phyloP scores from a whole-genome alignment of 2,113 vertebrate species.

The Manacus vitellinus region DNA sequence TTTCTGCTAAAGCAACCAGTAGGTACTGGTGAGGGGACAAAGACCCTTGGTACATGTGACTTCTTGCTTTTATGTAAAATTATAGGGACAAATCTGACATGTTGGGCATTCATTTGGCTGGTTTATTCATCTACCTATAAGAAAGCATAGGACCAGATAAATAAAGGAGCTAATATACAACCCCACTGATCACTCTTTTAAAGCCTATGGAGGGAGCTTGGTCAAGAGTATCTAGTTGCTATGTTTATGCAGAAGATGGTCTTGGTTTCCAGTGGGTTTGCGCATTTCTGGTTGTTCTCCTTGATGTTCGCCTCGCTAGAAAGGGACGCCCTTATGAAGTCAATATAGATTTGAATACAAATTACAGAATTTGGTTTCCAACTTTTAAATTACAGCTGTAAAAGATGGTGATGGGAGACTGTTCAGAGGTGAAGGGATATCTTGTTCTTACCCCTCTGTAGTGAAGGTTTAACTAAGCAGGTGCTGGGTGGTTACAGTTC shows the following conservation, averaged over 20 bases:
- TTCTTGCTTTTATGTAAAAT: not conserved
- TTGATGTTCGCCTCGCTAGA: not conserved
- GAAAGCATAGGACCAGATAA: accelerated
- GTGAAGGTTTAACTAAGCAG: not conserved
- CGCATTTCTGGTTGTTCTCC: not conserved
- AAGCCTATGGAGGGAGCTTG: not conserved
- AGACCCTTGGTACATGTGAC: not conserved
- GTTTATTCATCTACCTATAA: not conserved
- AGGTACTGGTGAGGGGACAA: not conserved
- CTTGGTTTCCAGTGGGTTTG: not conserved
- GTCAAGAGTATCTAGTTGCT: not conserved
- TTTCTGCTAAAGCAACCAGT: not conserved
- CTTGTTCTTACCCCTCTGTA: not conserved
- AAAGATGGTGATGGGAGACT: not conserved
- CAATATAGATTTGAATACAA: not conserved
- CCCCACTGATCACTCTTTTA: not conserved
- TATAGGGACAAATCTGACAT: not conserved
- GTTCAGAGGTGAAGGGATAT: not conserved
- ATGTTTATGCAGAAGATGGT: not conserved
- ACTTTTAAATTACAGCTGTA: not conserved
- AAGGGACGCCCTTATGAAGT: not conserved
- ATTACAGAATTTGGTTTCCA: not conserved
- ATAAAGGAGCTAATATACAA: not conserved
- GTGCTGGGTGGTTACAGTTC: not conserved
- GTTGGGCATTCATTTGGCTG: not conserved